Evolutionary conservation across 2,113 vertebrate genomes (phyloP), one percentile per base, ranked within the genome.

Genomic region (Hepsetus odoe): DNA sequence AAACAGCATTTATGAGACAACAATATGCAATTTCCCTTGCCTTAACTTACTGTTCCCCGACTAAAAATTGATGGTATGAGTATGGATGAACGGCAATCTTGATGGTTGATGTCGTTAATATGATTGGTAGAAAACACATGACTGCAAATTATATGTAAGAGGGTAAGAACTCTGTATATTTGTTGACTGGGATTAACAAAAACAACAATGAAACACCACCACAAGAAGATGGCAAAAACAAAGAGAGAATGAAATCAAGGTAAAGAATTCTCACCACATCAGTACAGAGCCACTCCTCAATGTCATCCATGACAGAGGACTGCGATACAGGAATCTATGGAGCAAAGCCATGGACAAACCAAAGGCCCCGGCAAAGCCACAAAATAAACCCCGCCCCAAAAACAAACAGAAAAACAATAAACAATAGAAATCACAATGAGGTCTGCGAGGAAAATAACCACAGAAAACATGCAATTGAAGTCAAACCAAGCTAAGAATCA

Each of bases 221-320:
- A 79, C 59, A 56, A 55, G 65, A 77, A 40, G 38, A 58, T 72
- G 26, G 22, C 49, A 46, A 68, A 75, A 81, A 61, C 65, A 74
- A n/a, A 65, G 72, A 74, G 58, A 38, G 77, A 87, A 61, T 68
- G 79, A 91, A 89, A 90, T 89, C 85, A 94, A 94, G 75, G 80
- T 84, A 84, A 94, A 92, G 82, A 86, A 87, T 79, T 96, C 98
- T 97, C 96, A 98, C 96, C 96, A 98, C 93, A 89, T 98, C 96
- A 76, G 95, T 94, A 95, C 95, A 93, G 93, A 98, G 96, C 96
- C 96, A 98, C 89, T 96, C 95, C 95, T 98, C 96, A 94, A 98
- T 96, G 94, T 98, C 96, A 94, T 98, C 96, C 96, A 98, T 98
- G 93, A 98, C 95, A 93, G 96, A 96, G 93, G 96, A 94, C 94